phyloP scores from a whole-genome alignment of 1,140 invertebrate genomes.

The Eulimnadia texana region DNA sequence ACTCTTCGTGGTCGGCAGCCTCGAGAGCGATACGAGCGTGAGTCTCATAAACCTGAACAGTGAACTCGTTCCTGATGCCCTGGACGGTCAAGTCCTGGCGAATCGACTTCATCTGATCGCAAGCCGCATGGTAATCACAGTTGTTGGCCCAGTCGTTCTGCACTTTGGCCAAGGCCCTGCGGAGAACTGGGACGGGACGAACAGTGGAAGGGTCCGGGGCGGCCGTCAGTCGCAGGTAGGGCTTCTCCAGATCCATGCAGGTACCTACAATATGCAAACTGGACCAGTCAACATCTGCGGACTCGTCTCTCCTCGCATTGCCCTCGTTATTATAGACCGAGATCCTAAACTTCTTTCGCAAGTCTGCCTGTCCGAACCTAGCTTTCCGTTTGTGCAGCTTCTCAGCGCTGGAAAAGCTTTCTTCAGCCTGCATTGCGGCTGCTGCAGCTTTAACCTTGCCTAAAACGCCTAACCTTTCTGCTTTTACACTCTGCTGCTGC shows the following conservation, averaged over 20 bases:
- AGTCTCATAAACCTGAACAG: constrained; percentile 93
- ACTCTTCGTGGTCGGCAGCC: constrained; percentile 94
- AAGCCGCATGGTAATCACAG: constrained; percentile 88
- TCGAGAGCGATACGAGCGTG: constrained; percentile 93
- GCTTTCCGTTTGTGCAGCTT: constrained; percentile 49
- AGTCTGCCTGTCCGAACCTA: constrained; percentile 42
- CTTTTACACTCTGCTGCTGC: not conserved
- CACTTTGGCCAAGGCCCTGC: constrained; percentile 59
- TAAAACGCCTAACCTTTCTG: not conserved
- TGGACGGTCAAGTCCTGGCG: constrained; percentile 96
- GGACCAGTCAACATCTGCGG: constrained; percentile 57
- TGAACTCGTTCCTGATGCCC: constrained; percentile 84
- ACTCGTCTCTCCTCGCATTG: constrained; percentile 35
- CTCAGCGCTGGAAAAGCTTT: constrained; percentile 25
- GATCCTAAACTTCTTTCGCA: constrained; percentile 20
- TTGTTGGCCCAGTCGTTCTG: constrained; percentile 76
- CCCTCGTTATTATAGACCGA: constrained; percentile 27
- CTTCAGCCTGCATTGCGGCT: constrained; percentile 21
- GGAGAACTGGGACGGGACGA: constrained; percentile 69
- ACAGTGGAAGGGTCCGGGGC: constrained; percentile 83
- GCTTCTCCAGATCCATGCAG: constrained; percentile 83
- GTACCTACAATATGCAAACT: constrained; percentile 84
- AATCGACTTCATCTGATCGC: constrained; percentile 97
- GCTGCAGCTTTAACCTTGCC: not conserved
- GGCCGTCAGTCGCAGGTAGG: constrained; percentile 80